Percentiles rank a stretch among this genome's conserved stretches.
These are phyloP conservation scores for Aythya baeri DNA, from an alignment of 2,113 vertebrate species.

Conservation along the genomic window DNA sequence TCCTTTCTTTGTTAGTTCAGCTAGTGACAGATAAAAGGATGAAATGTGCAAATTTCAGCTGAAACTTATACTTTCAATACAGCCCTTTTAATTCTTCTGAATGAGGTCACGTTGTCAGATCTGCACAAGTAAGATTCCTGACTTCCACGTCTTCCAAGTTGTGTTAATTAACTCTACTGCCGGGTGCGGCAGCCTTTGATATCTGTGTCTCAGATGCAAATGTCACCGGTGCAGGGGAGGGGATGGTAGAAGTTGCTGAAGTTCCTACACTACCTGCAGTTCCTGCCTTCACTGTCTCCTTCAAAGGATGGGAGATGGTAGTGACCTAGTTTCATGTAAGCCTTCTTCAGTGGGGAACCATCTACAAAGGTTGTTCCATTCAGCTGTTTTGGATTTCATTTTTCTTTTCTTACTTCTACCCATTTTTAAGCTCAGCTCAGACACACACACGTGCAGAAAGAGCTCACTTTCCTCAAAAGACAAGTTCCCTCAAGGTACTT, in stretches of 20 bases:
- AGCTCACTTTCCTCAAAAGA: background rate
- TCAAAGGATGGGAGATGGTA: background rate
- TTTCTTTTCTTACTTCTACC: background rate
- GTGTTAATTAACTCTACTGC: constrained; percentile 25
- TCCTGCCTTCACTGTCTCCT: background rate
- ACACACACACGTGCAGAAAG: accelerated
- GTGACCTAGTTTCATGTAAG: background rate
- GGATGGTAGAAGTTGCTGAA: background rate
- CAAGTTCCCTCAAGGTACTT: background rate
- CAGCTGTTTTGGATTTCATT: background rate
- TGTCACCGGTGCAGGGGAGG: background rate
- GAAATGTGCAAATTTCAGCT: background rate
- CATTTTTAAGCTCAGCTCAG: background rate
- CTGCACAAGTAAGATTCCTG: background rate
- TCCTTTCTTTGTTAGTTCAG: background rate
- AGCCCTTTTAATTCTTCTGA: constrained; percentile 7
- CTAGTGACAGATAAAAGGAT: constrained; percentile 11
- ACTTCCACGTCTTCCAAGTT: background rate
- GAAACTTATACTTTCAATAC: background rate
- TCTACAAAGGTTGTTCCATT: background rate
- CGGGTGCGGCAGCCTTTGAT: background rate
- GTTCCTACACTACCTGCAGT: background rate
- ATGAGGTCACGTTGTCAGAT: background rate
- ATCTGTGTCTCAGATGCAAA: background rate
- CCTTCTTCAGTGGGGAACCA: background rate